Percentiles rank a stretch among this genome's conserved stretches.
These are phyloP conservation scores for Sander lucioperca DNA, from an alignment of 2,113 vertebrate genomes.

Conservation along the genomic window DNA sequence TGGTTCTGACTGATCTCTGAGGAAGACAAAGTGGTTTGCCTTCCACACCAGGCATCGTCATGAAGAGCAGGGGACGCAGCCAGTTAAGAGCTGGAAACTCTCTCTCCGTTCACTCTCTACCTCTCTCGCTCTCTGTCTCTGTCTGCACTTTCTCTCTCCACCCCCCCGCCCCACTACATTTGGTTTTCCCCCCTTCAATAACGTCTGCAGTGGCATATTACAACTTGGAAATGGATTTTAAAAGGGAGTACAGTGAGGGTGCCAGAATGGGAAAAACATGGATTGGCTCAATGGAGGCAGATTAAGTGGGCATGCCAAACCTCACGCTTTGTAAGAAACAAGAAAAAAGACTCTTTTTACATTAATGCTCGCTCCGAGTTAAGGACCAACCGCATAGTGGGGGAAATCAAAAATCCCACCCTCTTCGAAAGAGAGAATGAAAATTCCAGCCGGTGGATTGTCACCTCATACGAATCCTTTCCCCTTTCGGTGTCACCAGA, in stretches of 20 bases:
- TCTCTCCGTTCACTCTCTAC: slow-evolving; percentile 19
- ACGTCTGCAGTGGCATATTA: slow-evolving; percentile 79
- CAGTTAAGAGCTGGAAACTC: slow-evolving; percentile 61
- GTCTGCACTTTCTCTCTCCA: slow-evolving; percentile 53
- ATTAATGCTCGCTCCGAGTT: slow-evolving; percentile 75
- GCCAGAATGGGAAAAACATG: slow-evolving; percentile 84
- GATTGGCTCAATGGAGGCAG: slow-evolving; percentile 76
- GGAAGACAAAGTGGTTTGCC: slow-evolving; percentile 75
- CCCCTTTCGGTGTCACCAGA: slow-evolving; percentile 29
- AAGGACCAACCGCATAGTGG: slow-evolving; percentile 79
- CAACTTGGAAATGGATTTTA: slow-evolving; percentile 82
- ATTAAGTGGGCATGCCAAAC: slow-evolving; percentile 79
- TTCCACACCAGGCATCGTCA: slow-evolving; percentile 69
- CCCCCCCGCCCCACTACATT: slow-evolving; percentile 40
- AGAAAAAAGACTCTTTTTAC: slow-evolving; percentile 73
- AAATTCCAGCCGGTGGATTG: slow-evolving; percentile 71
- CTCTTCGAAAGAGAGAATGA: slow-evolving; percentile 65
- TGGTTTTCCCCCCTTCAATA: slow-evolving; percentile 66
- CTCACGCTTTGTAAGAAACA: slow-evolving; percentile 83
- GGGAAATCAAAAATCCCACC: slow-evolving; percentile 72
- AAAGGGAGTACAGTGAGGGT: slow-evolving; percentile 70
- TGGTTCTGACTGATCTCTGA: slow-evolving; percentile 66
- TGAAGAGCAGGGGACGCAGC: slow-evolving; percentile 54
- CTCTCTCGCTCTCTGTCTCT: slow-evolving; percentile 44
- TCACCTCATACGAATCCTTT: slow-evolving; percentile 69